Conservation (phyloP, 30 jellyfish, hydroid and myxozoan genomes). For the Chrysaora quinquecirrha region DNA sequence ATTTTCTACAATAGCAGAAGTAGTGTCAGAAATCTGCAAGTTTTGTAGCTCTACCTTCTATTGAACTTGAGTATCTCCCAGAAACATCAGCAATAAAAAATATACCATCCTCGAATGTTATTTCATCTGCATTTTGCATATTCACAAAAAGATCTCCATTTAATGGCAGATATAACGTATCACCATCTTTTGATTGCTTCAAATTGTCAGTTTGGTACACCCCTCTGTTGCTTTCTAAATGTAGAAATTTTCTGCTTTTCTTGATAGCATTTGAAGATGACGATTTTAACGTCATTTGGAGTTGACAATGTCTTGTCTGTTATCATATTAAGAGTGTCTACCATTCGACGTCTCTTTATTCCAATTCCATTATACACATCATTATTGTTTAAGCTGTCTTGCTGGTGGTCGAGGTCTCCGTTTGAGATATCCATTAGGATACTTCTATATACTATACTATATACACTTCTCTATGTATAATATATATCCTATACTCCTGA, state of each 20-base stretch:
- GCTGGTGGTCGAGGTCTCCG: background rate
- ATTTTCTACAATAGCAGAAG: too few relatives aligned
- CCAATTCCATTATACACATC: background rate
- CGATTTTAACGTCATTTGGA: too few relatives aligned
- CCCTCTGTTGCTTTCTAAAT: conserved; percentile 10
- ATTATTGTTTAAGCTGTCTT: background rate
- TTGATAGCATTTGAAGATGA: too few relatives aligned
- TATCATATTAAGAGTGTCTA: too few relatives aligned
- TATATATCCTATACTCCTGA: too few relatives aligned
- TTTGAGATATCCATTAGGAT: background rate
- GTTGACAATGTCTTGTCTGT: too few relatives aligned
- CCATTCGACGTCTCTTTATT: background rate
- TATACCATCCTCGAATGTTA: conserved; percentile 21
- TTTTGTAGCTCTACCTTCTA: conserved; percentile 15
- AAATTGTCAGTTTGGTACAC: conserved; percentile 28
- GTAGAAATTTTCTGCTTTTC: conserved; percentile 6
- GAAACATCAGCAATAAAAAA: conserved; percentile 13
- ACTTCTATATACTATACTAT: too few relatives aligned
- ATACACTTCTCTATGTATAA: too few relatives aligned
- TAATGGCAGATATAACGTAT: conserved; percentile 21
- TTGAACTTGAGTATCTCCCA: conserved; percentile 24
- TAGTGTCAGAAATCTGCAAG: too few relatives aligned
- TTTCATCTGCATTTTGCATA: conserved; percentile 29
- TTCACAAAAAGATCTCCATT: conserved; percentile 33
- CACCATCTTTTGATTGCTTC: conserved; percentile 39